phyloP scores from a whole-genome alignment of 2,797 vertebrate genomes.

The Perodicticus potto region DNA sequence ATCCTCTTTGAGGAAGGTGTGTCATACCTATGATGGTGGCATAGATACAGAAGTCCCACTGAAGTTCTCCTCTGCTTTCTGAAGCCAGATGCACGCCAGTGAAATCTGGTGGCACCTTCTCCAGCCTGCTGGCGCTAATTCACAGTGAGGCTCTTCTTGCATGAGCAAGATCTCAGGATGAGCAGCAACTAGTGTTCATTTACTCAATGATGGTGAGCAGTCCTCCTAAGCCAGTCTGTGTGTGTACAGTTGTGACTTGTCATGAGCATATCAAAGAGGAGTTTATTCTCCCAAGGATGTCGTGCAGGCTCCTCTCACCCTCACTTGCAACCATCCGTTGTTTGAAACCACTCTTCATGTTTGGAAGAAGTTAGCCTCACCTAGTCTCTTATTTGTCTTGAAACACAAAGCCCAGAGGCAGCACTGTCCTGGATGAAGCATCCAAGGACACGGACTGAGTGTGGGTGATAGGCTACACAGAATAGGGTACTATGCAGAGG shows the following conservation, averaged over 20 bases:
- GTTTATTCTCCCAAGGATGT: constrained; percentile 43
- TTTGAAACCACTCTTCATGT: constrained; percentile 26
- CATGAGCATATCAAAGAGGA: not conserved
- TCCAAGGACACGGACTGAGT: not conserved
- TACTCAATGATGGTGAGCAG: not conserved
- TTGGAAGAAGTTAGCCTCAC: constrained; percentile 26
- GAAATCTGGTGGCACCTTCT: not conserved
- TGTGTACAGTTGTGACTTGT: not conserved
- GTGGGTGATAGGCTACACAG: not conserved
- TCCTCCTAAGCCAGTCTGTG: not conserved
- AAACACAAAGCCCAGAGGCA: constrained; percentile 31
- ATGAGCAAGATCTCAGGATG: not conserved
- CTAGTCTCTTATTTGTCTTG: constrained; percentile 23
- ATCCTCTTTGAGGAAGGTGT: not conserved
- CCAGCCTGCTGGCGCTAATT: not conserved
- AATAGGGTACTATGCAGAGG: not conserved
- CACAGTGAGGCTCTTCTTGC: not conserved
- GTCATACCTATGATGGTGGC: rapidly evolving
- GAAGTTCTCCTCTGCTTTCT: not conserved
- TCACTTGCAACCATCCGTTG: constrained; percentile 12
- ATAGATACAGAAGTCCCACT: not conserved
- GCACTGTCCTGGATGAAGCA: not conserved
- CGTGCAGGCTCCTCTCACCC: not conserved
- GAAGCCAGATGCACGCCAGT: not conserved
- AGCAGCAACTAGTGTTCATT: not conserved